phyloP scores from a whole-genome alignment of 2,888 invertebrate species.

The Notodromas monacha region DNA sequence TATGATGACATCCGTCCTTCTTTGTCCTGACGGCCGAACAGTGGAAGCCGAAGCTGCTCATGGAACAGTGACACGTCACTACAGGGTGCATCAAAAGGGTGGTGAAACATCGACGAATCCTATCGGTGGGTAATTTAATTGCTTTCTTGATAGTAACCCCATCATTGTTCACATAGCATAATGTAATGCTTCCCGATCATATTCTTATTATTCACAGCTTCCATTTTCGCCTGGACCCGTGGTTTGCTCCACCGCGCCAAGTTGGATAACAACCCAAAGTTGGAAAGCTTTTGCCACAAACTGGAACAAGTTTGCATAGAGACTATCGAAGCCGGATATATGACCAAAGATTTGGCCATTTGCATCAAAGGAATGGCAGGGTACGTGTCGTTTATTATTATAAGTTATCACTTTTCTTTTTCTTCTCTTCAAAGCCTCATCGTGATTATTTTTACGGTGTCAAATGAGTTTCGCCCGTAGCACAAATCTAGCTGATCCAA shows the following conservation, averaged over 20 bases:
- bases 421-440: slow-evolving; percentile 1
- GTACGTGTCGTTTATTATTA: slow-evolving; percentile 19
- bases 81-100: slow-evolving; percentile 29
- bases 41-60: slow-evolving; percentile 95
- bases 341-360: slow-evolving; percentile 96
- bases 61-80: slow-evolving; percentile 73
- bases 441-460: too few relatives aligned
- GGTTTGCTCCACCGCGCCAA: slow-evolving; percentile 77
- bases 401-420: neutral
- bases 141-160: neutral
- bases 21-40: slow-evolving; percentile 91
- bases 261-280: slow-evolving; percentile 43
- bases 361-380: slow-evolving; percentile 67
- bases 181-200: neutral
- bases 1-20: slow-evolving; percentile 83
- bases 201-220: slow-evolving; percentile 22
- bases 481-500: too few relatives aligned
- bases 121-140: slow-evolving; percentile 31
- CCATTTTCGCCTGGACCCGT: slow-evolving; percentile 92
- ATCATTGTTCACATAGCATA: neutral
- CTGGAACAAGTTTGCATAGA: slow-evolving; percentile 67
- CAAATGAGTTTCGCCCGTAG: too few relatives aligned
- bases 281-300: slow-evolving; percentile 45
- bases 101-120: slow-evolving; percentile 96
- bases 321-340: slow-evolving; percentile 69